Conservation (phyloP, 2,888 invertebrate species). For the Macrophya alboannulata region DNA sequence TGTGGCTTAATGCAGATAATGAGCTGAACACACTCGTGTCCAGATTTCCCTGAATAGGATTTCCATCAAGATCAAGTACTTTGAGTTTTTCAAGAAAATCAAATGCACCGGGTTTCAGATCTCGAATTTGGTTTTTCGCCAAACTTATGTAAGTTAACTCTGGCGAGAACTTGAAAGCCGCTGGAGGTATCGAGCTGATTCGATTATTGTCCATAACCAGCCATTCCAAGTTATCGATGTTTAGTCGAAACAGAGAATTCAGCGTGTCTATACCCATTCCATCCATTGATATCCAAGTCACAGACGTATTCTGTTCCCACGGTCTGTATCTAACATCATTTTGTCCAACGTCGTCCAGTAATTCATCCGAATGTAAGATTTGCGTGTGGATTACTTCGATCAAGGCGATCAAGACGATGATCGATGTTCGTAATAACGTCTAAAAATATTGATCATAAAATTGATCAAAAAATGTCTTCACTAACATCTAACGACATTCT, state of each 20-base stretch:
- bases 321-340: background rate
- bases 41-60: background rate
- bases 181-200: background rate
- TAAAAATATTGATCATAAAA: background rate
- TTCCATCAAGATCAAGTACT: conserved; percentile 17
- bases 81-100: background rate
- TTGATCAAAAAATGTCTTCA: background rate
- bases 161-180: background rate
- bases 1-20: background rate
- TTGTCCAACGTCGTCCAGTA: background rate
- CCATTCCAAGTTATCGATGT: conserved; percentile 13
- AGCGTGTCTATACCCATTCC: background rate
- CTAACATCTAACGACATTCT: background rate
- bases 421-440: background rate
- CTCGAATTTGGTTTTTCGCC: background rate
- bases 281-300: conserved; percentile 7
- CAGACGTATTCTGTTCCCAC: background rate
- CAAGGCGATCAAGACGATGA: background rate
- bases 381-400: background rate
- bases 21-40: background rate
- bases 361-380: background rate
- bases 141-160: conserved; percentile 36
- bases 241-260: background rate
- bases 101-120: background rate
- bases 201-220: conserved; percentile 20